Percentiles rank a stretch among this genome's conserved stretches.
phyloP scores from a whole-genome alignment of 2,797 vertebrate species.

The Epinephelus malabaricus region DNA sequence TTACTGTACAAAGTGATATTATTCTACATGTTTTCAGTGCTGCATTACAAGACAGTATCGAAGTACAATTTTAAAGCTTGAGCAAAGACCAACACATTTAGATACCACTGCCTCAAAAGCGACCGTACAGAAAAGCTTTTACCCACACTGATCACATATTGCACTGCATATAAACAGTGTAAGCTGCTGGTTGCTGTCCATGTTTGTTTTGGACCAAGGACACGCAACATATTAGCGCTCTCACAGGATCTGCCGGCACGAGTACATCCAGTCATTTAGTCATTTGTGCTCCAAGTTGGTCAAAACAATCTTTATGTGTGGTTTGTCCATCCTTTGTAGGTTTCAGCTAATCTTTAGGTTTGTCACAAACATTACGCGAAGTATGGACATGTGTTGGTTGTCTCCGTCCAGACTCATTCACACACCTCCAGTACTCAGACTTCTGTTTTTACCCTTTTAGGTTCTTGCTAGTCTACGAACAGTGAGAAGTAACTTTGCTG shows the following conservation, averaged over 20 bases:
- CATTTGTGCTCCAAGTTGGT: no score
- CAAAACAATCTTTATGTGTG: no score
- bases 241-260: no score
- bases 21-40: not conserved
- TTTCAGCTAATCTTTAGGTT: not conserved
- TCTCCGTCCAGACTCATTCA: not conserved
- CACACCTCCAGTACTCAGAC: not conserved
- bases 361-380: not conserved
- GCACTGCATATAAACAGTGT: no score
- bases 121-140: not conserved
- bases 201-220: no score
- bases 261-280: no score
- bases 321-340: no score
- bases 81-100: not conserved
- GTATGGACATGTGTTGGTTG: not conserved
- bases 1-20: not conserved
- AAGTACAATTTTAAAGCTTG: not conserved
- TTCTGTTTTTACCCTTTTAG: slow-evolving; percentile 71
- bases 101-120: not conserved
- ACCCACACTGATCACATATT: not conserved
- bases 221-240: no score
- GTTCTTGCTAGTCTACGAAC: slow-evolving; percentile 95
- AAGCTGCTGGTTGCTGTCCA: no score
- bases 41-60: not conserved
- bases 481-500: slow-evolving; percentile 90